These are phyloP conservation scores for Fulica atra DNA, from an alignment of 2,113 vertebrate genomes.

Conservation along the genomic window DNA sequence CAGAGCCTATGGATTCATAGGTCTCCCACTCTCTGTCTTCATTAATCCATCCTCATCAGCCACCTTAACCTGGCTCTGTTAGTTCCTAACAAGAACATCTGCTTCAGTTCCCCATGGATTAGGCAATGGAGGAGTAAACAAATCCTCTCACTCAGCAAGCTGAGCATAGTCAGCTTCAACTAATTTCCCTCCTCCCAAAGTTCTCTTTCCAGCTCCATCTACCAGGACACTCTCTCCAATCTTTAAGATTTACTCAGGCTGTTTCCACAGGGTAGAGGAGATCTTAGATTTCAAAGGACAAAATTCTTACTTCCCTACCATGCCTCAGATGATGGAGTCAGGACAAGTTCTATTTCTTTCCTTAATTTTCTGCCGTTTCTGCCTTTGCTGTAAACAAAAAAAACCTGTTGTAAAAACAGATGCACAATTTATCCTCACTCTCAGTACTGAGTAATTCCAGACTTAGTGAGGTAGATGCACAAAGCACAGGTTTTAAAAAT, in stretches of 20 bases:
- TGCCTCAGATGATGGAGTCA: background rate
- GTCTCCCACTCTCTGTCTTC: background rate
- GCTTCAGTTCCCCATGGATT: background rate
- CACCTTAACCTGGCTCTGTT: background rate
- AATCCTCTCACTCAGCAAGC: background rate
- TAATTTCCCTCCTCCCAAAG: background rate
- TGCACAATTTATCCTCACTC: background rate
- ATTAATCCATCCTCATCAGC: background rate
- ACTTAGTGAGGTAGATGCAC: background rate
- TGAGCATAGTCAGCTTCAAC: background rate
- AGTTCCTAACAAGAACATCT: background rate
- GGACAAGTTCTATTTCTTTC: background rate
- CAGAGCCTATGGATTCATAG: background rate
- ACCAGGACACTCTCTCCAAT: background rate
- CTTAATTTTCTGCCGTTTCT: background rate
- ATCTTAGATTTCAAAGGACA: background rate
- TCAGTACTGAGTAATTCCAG: background rate
- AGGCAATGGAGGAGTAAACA: rapidly evolving
- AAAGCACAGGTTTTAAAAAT: background rate
- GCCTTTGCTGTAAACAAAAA: background rate
- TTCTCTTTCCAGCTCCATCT: background rate
- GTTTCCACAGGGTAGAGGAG: rapidly evolving
- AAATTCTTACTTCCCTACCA: background rate
- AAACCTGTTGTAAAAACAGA: background rate
- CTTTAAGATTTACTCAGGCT: background rate